Conservation (phyloP, 1,140 invertebrate species). For the Goniozus legneri region DNA sequence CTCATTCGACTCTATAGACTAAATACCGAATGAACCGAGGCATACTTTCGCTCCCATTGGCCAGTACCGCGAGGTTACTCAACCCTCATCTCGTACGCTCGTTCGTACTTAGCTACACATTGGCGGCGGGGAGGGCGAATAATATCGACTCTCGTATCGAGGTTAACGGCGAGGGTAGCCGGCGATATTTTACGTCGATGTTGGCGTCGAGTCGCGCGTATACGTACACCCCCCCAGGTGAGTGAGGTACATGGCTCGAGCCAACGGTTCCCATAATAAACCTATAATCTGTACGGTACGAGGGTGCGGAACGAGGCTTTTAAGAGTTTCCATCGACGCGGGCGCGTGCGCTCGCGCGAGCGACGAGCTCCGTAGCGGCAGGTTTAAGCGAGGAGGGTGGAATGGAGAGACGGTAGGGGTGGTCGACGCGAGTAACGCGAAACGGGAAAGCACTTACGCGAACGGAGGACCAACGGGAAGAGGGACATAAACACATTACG, state of each 20-base stretch:
- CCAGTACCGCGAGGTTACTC: no score
- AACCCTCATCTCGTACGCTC: constrained; percentile 9
- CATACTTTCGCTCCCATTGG: no score
- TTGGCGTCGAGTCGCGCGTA: constrained; percentile 1
- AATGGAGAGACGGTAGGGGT: neutral
- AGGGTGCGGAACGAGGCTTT: constrained; percentile 19
- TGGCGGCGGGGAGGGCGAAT: no score
- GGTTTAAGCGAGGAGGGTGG: neutral
- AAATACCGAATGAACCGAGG: no score
- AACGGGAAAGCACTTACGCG: neutral
- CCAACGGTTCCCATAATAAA: constrained; percentile 34
- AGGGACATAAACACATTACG: constrained; percentile 25
- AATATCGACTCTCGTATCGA: no score
- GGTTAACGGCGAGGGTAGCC: constrained; percentile 10
- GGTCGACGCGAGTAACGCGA: no score
- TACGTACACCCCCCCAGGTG: constrained; percentile 9
- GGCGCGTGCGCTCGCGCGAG: constrained; percentile 1
- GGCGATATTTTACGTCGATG: constrained; percentile 4
- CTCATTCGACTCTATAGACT: no score
- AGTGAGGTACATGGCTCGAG: constrained; percentile 11
- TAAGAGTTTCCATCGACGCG: neutral
- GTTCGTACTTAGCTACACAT: constrained; percentile 3
- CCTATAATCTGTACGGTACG: constrained; percentile 28
- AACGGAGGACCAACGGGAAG: constrained; percentile 9
- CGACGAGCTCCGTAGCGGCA: constrained; percentile 1